Evolutionary conservation across 2,113 vertebrate genomes (phyloP), one percentile per base, ranked within the genome.

Genomic region (Monopterus albus): DNA sequence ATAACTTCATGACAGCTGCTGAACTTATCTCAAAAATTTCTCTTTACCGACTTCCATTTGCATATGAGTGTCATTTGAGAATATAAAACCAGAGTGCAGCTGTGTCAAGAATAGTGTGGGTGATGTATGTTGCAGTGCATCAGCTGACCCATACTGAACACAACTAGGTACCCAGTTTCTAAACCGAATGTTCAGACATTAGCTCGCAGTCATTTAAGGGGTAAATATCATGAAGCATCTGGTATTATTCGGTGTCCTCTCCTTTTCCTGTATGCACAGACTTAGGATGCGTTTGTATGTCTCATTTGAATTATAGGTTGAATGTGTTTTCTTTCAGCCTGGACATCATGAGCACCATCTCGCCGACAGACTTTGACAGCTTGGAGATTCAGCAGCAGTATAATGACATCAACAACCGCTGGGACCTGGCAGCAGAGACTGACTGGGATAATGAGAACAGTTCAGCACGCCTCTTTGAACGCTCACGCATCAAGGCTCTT

Each of bases 361-460:
- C 96, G 1, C 96, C 95, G 21, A 97, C 96, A 1, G 95, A 97
- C 91, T 97, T 95, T 15, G 96, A 97, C 93, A 96, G 94, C 83
- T 89, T 97, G 91, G 96, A 98, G 91, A 98, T 97, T 88, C 96
- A 98, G 89, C 96, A 97, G 89, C 96, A 98, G 82, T 98, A 97
- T 72, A 97, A 96, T 2, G 96, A 98, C 89, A 96, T 97, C 91
- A 98, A 98, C 89, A 98, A 98, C 89, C 96, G 96, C 84, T 98
- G 96, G 96, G 96, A 98, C 78, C 91, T 96, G 73, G 93, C 94
- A 21, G 93, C 94, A 0, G 96, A 96, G 76, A 92, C 94, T 0
- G 96, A 97, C 78, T 98, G 96, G 96, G 96, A 97, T 78, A 96
- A 97, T 75, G 96, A 97, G 91, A 96, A 95, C 93, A 97, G 96